Conservation (phyloP, 2,797 vertebrate genomes). For the Gila robusta region DNA sequence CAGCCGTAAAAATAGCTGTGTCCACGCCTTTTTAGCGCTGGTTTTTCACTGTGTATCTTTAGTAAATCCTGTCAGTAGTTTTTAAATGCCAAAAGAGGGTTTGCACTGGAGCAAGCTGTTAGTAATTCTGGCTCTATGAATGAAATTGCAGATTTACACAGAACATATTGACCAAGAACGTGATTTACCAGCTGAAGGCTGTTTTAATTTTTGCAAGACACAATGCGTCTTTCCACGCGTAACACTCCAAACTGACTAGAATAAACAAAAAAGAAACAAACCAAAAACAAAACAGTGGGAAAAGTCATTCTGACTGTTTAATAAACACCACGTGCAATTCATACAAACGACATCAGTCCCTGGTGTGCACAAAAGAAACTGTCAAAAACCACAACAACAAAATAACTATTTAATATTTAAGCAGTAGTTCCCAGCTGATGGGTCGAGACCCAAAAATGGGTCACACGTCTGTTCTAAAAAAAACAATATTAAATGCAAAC, state of each 20-base stretch:
- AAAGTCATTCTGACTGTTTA: background rate
- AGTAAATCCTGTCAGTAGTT: no score
- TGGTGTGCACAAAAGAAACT: constrained; percentile 12
- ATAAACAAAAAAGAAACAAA: background rate
- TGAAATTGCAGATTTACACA: no score
- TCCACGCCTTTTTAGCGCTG: no score
- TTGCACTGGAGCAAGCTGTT: no score
- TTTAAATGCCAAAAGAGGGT: no score
- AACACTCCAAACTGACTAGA: background rate
- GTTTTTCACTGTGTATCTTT: no score
- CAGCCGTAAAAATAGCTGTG: no score
- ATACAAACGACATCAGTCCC: constrained; percentile 9
- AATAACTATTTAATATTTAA: constrained; percentile 38
- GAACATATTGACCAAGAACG: background rate
- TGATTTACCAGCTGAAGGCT: background rate
- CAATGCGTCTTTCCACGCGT: no score
- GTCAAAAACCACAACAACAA: constrained; percentile 40
- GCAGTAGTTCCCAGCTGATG: constrained; percentile 17
- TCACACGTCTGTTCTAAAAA: constrained; percentile 8
- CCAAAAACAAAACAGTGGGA: background rate
- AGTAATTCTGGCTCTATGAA: no score
- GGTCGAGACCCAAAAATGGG: constrained; percentile 15
- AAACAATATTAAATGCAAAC: background rate
- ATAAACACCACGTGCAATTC: background rate
- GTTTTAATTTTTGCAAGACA: background rate